A percentile compares a stretch with the other conserved stretches of the same genome.
Conservation (phyloP, 1,140 invertebrate genomes). For the Nomia melanderi region DNA sequence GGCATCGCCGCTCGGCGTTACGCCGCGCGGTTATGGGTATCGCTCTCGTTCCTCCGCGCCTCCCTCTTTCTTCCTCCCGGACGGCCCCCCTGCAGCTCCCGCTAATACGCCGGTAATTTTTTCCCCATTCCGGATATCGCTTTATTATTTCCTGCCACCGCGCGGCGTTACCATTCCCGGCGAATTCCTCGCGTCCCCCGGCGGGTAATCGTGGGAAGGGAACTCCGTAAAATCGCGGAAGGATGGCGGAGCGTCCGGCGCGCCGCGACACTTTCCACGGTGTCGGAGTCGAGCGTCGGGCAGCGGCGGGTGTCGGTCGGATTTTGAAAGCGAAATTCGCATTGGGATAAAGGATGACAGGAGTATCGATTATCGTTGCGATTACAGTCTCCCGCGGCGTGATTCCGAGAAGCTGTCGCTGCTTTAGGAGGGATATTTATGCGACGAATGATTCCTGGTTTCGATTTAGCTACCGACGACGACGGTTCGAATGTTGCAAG, state of each 20-base stretch:
- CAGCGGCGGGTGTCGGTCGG: too few relatives aligned
- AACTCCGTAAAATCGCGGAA: conserved; percentile 12
- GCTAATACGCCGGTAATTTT: conserved; percentile 72
- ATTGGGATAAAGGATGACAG: too few relatives aligned
- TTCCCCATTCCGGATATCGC: conserved; percentile 69
- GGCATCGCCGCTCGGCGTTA: conserved; percentile 64
- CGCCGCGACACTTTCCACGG: neutral
- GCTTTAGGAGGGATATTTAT: too few relatives aligned
- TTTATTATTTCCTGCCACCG: conserved; percentile 69
- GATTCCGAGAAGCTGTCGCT: too few relatives aligned
- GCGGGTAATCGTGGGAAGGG: conserved; percentile 32
- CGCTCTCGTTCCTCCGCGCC: conserved; percentile 33
- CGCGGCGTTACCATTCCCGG: conserved; percentile 42
- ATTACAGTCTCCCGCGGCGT: too few relatives aligned
- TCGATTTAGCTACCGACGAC: too few relatives aligned
- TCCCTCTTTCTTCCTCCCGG: conserved; percentile 28
- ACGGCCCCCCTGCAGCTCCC: conserved; percentile 52
- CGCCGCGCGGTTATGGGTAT: conserved; percentile 57
- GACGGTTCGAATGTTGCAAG: too few relatives aligned
- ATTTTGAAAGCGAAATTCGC: conserved; percentile 31
- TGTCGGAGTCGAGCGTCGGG: neutral
- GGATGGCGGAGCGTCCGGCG: neutral
- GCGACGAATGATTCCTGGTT: too few relatives aligned
- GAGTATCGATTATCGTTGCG: too few relatives aligned
- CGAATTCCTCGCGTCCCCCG: conserved; percentile 37